Evolutionary conservation across 2,888 invertebrate genomes (phyloP), one percentile per base, ranked within the genome.

Genomic region (Scaeva pyrastri): DNA sequence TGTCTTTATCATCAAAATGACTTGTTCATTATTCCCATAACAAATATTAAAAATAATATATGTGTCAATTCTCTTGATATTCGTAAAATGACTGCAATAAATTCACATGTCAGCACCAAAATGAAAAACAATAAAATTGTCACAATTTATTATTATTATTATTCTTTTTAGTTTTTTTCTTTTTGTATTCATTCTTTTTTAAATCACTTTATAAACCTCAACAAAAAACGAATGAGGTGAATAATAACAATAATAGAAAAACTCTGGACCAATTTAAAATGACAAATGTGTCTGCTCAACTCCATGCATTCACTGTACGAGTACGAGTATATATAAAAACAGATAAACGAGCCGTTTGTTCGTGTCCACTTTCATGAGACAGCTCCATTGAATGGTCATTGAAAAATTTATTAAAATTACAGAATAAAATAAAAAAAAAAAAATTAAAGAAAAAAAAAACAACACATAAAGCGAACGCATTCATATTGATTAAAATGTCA

Each of bases 401-500:
- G 68, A 45, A 58, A 43, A 26, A 66, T 12, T 19, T 58, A 16
- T 36, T 39, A 58, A 58, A 39, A 64, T n/a, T 52, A 56, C 71
- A 39, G 31, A 55, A 62, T 8, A 73, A 56, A 72, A 48, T 52
- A 64, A 52, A 50, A 73, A 39, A 78, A 21, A 12, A 72, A n/a
- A n/a, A n/a, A n/a, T n/a, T n/a, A n/a, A n/a, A n/a, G n/a, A n/a
- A n/a, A n/a, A 23, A 23, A 23, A 55, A 7, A 21, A 21, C 1
- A 21, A 26, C 45, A 23, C 58, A 75, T 71, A 85, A 80, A 83
- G 80, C 73, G 72, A 90, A 90, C 85, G 80, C 88, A 88, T 88
- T 88, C 90, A 90, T 91, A 90, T 91, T 91, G 91, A 91, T 91
- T 91, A 91, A 91, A 91, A 90, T 91, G 91, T 91, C 91, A 91